Evolutionary conservation across 2,888 invertebrate species (phyloP).

Genomic region (Drosophila pegasa): DNA sequence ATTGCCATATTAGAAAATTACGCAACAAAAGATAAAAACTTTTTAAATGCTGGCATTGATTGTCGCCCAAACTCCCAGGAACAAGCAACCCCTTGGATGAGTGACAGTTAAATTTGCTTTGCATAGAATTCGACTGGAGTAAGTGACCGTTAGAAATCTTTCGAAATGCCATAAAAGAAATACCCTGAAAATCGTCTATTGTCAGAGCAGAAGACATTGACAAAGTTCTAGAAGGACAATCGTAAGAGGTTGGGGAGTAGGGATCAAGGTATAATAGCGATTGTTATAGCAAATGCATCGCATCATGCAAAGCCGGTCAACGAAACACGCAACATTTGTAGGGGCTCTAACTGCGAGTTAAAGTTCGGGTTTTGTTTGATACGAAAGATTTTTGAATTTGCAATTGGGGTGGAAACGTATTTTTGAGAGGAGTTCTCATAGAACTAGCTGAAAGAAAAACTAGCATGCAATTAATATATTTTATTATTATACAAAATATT

Average conservation of each 20-base stretch:
- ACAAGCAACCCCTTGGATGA: constrained; percentile 62
- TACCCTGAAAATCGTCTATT: constrained; percentile 34
- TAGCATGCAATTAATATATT: no score
- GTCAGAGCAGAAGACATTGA: constrained; percentile 40
- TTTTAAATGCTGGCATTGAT: constrained; percentile 38
- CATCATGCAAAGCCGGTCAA: constrained; percentile 53
- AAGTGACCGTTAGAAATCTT: constrained; percentile 68
- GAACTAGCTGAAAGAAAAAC: background rate
- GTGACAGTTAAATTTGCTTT: constrained; percentile 61
- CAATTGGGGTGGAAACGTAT: background rate
- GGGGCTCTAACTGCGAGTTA: constrained; percentile 14
- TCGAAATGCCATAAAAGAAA: constrained; percentile 42
- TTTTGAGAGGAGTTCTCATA: background rate
- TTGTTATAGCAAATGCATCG: constrained; percentile 53
- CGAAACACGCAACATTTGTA: constrained; percentile 45
- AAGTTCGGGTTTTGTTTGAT: constrained; percentile 26
- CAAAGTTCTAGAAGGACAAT: constrained; percentile 40
- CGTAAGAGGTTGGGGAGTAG: constrained; percentile 1
- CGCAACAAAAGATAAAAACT: constrained; percentile 35
- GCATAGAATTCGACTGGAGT: constrained; percentile 36
- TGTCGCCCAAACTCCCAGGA: constrained; percentile 16
- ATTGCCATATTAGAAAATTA: constrained; percentile 20
- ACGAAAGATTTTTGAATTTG: constrained; percentile 31
- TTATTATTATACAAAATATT: background rate
- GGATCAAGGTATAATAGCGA: constrained; percentile 24